A percentile compares a stretch with the other conserved stretches of the same genome.
Evolutionary conservation across 2,888 invertebrate species (phyloP).

Genomic region (Mylabris sibirica): DNA sequence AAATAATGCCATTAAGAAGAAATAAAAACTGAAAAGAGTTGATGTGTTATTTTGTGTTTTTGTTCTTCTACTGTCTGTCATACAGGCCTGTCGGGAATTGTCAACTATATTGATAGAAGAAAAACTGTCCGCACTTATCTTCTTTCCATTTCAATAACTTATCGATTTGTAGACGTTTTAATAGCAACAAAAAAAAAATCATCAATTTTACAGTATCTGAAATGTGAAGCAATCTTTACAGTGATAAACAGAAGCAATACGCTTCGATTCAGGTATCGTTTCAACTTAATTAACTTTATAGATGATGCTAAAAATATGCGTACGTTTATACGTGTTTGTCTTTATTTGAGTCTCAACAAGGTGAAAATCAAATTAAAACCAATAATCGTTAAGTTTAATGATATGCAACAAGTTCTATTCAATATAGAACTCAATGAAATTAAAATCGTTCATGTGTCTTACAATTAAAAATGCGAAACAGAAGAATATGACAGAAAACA

Average conservation of each 20-base stretch:
- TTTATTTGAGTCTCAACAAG: background rate
- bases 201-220: background rate
- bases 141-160: background rate
- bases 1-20: background rate
- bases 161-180: background rate
- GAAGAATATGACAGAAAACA: no score
- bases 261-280: background rate
- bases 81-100: background rate
- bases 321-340: background rate
- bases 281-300: constrained; percentile 3
- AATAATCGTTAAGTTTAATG: background rate
- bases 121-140: background rate
- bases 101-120: background rate
- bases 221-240: background rate
- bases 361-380: background rate
- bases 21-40: background rate
- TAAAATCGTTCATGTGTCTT: no score
- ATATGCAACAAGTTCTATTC: background rate
- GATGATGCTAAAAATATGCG: background rate
- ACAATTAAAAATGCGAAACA: no score
- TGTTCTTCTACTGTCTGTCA: background rate
- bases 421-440: background rate
- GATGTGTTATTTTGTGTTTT: background rate
- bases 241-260: background rate
- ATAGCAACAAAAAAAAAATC: background rate